Base-by-base conservation (phyloP, 2,113 vertebrate genomes). In the Anas platyrhynchos region DNA sequence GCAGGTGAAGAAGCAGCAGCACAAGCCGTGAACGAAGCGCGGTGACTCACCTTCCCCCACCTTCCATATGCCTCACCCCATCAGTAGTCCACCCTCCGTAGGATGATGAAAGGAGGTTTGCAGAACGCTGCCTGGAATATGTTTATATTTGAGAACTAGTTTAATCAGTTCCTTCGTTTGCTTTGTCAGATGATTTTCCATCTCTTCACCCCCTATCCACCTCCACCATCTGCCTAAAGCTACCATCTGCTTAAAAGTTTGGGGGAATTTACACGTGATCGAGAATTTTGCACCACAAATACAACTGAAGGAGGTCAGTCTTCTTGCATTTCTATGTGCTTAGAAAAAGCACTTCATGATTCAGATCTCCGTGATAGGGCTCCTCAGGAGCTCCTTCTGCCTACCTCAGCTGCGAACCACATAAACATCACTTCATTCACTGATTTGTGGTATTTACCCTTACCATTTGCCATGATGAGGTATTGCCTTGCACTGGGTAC, bases 121-220 rank as follows among this genome's bases (percentile, higher is more conserved):
- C 29, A 74, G 72, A 48, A 75, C 16, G 56, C 61, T 59, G 43
- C n/a, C 34, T 17, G 50, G 50, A 79, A 78, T 66, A 56, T 55
- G 23, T 52, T 78, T 73, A 34, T 78, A 83, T 69, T 75, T 83
- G 69, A 75, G 86, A 62, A 71, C 50, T 65, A 79, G 82, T 65
- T 79, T n/a, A 71, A 34, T 48, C 67, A 59, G 85, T 73, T 89
- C 59, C 65, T 82, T 38, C 1, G 1, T 65, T 91, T 74, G 54
- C 82, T 92, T 78, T 82, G 86, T 67, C 86, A 94, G 76, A 83
- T 89, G 34, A 82, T 86, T 34, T 74, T 63, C 76, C 27, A 74
- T 89, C 62, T 89, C 71, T 79, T 92, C 72, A 86, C 56, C 56
- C 56, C 52, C 67, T 86, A 48, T 41, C 67, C 84, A 75, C 85